These are phyloP conservation scores for Ips typographus DNA, from an alignment of 1,140 invertebrate species.

Conservation along the genomic window DNA sequence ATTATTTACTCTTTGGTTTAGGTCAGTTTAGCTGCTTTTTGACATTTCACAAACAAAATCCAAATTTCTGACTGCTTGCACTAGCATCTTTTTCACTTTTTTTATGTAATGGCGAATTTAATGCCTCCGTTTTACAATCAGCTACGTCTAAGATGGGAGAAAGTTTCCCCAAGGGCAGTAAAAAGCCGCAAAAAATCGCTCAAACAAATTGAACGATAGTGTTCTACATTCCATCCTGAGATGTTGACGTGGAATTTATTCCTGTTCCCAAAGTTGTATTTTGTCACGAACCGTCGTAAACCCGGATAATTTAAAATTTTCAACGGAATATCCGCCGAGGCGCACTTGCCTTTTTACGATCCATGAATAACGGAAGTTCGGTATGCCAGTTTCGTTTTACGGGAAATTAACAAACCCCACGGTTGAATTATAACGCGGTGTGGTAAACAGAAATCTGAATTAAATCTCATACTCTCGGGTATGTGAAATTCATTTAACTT, in stretches of 20 bases:
- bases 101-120: too few relatives aligned
- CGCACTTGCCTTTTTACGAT: conserved; percentile 19
- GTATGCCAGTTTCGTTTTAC: conserved; percentile 16
- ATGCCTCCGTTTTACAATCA: too few relatives aligned
- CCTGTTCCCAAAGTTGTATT: conserved; percentile 10
- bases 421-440: background rate
- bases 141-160: too few relatives aligned
- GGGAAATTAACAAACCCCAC: conserved; percentile 16
- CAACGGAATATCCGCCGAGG: conserved; percentile 21
- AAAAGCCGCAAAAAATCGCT: conserved; percentile 3
- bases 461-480: background rate
- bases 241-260: conserved; percentile 24
- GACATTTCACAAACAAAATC: too few relatives aligned
- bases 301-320: conserved; percentile 18
- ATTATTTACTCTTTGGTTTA: too few relatives aligned
- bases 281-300: conserved; percentile 28
- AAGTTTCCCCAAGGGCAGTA: background rate
- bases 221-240: conserved; percentile 12
- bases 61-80: too few relatives aligned
- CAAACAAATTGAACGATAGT: conserved; percentile 23
- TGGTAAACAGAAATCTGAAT: background rate
- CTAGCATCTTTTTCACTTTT: too few relatives aligned
- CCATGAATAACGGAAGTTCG: conserved; percentile 16
- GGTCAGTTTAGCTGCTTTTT: too few relatives aligned
- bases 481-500: too few relatives aligned